These are phyloP conservation scores for Neodon shergylaensis DNA, from an alignment of 2,113 vertebrate species.

Conservation along the genomic window DNA sequence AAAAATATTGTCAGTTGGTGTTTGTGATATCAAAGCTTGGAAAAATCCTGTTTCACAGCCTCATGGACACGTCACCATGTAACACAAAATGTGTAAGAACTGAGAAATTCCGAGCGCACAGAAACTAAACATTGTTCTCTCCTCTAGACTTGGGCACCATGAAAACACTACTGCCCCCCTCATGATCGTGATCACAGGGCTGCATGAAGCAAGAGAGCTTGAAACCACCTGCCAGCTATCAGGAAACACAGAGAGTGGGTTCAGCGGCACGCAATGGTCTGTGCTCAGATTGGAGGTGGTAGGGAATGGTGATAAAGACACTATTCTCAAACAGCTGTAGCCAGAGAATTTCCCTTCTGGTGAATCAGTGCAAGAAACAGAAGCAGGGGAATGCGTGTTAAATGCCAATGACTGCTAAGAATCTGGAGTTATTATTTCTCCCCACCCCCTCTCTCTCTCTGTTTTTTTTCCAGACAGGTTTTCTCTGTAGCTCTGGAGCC, in stretches of 20 bases:
- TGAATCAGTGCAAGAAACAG: not conserved
- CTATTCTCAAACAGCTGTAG: not conserved
- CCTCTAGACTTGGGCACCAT: not conserved
- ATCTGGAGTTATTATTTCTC: not conserved
- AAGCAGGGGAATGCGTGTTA: not conserved
- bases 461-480: too few species aligned
- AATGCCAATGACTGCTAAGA: too few species aligned
- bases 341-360: not conserved
- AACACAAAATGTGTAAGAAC: not conserved
- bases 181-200: not conserved
- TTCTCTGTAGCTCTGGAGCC: too few species aligned
- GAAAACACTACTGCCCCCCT: not conserved
- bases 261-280: not conserved
- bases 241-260: not conserved
- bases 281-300: not conserved
- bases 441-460: too few species aligned
- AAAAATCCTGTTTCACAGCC: not conserved
- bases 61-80: not conserved
- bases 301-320: not conserved
- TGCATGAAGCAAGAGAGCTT: not conserved
- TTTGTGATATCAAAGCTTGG: conserved; percentile 6
- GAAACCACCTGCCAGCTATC: not conserved
- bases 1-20: not conserved
- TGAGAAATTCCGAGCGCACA: not conserved
- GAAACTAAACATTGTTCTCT: not conserved